Conservation (phyloP, 2,797 vertebrate genomes). For the Myotis pilosus region DNA sequence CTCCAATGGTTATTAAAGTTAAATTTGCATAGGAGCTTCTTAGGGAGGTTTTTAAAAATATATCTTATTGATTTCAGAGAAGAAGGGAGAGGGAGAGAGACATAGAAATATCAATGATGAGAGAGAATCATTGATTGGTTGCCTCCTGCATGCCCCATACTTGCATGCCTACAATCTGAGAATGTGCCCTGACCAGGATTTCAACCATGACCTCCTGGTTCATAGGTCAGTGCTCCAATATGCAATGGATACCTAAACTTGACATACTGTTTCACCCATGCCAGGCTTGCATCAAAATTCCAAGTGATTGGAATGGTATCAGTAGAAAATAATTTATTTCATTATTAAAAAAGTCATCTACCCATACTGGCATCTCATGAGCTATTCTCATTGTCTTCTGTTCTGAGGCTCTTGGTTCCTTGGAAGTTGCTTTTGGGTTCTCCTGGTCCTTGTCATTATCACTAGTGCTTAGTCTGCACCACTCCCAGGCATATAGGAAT, state of each 20-base stretch:
- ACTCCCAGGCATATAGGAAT: background rate
- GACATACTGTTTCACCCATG: background rate
- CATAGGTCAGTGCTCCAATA: background rate
- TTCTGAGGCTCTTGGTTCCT: background rate
- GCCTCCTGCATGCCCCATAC: too few relatives aligned
- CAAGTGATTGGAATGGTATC: background rate
- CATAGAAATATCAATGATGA: too few relatives aligned
- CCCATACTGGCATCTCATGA: background rate
- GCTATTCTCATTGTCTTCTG: background rate
- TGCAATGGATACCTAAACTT: background rate
- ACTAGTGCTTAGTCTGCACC: background rate
- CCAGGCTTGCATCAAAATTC: background rate
- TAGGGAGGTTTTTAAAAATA: background rate
- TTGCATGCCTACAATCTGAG: too few relatives aligned
- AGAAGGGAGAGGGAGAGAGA: too few relatives aligned
- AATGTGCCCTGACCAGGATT: too few relatives aligned
- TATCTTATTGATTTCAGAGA: too few relatives aligned
- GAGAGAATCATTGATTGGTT: too few relatives aligned
- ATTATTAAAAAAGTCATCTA: background rate
- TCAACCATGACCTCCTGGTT: too few relatives aligned
- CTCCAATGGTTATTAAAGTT: slow-evolving; percentile 42
- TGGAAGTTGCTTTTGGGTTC: background rate
- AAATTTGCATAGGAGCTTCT: slow-evolving; percentile 9
- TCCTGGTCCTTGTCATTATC: background rate
- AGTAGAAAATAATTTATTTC: background rate